Conservation (phyloP, 2,888 invertebrate genomes). For the Notodonta dromedarius region DNA sequence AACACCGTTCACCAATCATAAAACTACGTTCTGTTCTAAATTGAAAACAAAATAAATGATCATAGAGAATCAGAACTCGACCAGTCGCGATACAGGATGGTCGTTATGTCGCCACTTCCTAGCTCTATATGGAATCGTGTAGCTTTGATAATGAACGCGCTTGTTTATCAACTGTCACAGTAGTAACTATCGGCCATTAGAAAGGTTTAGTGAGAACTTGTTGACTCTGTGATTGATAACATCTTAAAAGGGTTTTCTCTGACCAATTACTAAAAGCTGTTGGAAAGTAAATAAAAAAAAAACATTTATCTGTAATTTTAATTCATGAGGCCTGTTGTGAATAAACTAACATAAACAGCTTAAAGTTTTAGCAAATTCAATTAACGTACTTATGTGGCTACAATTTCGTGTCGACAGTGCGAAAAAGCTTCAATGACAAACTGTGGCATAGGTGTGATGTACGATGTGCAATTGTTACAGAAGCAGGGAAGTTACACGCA, state of each 20-base stretch:
- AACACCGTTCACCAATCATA: background rate
- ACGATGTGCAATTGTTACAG: too few relatives aligned
- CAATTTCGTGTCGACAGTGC: background rate
- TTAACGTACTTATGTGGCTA: background rate
- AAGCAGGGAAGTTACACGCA: too few relatives aligned
- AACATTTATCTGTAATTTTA: background rate
- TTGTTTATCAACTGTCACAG: constrained; percentile 9
- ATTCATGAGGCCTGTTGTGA: background rate
- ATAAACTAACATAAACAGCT: background rate
- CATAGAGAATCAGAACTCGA: background rate
- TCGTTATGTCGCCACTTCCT: constrained; percentile 7
- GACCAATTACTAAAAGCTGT: background rate
- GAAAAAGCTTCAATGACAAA: background rate
- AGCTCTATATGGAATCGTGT: constrained; percentile 6
- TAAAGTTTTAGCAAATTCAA: background rate
- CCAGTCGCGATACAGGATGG: constrained; percentile 3
- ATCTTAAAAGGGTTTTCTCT: constrained; percentile 6
- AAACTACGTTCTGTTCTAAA: constrained; percentile 1
- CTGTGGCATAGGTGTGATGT: too few relatives aligned
- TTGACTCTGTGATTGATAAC: constrained; percentile 1
- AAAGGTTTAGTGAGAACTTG: constrained; percentile 7
- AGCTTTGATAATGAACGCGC: constrained; percentile 9
- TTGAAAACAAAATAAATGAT: background rate
- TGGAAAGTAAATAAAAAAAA: background rate
- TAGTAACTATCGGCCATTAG: constrained; percentile 4